Evolutionary conservation across 2,113 vertebrate genomes (phyloP).

Genomic region (Embiotoca jacksoni): DNA sequence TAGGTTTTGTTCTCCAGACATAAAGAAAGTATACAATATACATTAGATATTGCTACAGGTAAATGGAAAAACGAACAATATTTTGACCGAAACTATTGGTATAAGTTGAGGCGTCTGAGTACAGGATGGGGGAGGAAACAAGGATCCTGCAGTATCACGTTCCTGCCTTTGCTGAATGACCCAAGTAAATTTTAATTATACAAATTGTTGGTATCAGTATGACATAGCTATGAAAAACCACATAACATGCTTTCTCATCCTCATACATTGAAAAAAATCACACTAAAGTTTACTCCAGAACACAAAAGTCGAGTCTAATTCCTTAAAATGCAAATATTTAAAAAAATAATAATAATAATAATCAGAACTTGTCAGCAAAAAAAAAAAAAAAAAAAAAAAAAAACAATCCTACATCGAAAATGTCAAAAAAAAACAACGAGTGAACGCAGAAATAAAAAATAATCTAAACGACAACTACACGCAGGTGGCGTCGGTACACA

Average conservation of each 20-base stretch:
- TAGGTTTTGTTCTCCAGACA: conserved; percentile 80
- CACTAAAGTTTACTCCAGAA: conserved; percentile 58
- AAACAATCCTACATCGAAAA: conserved; percentile 75
- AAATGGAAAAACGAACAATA: conserved; percentile 75
- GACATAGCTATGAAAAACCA: conserved; percentile 65
- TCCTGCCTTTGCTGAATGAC: conserved; percentile 51
- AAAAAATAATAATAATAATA: conserved; percentile 9
- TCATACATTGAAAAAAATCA: conserved; percentile 69
- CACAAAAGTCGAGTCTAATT: conserved; percentile 57
- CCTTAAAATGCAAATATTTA: conserved; percentile 73
- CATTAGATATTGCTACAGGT: conserved; percentile 80
- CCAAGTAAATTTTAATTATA: conserved; percentile 53
- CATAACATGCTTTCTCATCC: conserved; percentile 72
- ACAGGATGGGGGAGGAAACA: conserved; percentile 66
- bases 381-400: conserved; percentile 60
- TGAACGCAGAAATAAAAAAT: conserved; percentile 73
- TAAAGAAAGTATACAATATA: conserved; percentile 82
- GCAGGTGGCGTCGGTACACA: conserved; percentile 62
- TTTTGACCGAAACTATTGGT: conserved; percentile 69
- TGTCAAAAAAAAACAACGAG: conserved; percentile 48
- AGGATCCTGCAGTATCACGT: conserved; percentile 62
- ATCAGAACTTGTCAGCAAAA: conserved; percentile 33
- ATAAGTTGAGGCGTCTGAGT: conserved; percentile 57
- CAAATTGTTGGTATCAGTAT: conserved; percentile 41
- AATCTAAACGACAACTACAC: conserved; percentile 74